phyloP scores from a whole-genome alignment of 2,113 vertebrate genomes.

The Charina bottae region DNA sequence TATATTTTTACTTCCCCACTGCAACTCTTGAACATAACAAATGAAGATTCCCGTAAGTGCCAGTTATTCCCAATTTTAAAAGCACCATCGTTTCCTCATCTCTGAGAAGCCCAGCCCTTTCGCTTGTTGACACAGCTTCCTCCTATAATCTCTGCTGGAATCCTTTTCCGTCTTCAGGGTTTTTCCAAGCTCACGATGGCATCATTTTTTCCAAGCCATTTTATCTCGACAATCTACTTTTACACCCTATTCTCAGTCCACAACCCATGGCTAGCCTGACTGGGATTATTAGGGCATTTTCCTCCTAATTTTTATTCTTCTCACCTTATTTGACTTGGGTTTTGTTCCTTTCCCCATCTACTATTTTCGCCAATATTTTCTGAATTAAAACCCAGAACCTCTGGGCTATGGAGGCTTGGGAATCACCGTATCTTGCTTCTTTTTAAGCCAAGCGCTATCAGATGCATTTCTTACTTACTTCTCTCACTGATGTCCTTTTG shows the following conservation, averaged over 20 bases:
- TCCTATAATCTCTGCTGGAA: constrained; percentile 28
- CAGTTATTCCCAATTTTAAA: constrained; percentile 28
- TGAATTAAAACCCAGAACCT: background rate
- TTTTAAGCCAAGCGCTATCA: background rate
- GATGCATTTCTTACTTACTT: background rate
- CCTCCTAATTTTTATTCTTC: background rate
- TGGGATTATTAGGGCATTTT: background rate
- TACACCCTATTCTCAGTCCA: background rate
- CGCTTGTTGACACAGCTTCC: constrained; percentile 37
- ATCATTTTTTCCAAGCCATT: constrained; percentile 30
- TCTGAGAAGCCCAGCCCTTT: constrained; percentile 30
- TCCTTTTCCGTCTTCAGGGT: constrained; percentile 33
- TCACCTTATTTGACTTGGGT: background rate
- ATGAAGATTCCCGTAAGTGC: constrained; percentile 3
- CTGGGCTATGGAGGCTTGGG: background rate
- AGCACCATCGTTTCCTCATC: background rate
- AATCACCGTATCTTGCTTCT: background rate
- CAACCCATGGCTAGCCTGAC: background rate
- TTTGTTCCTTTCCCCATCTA: background rate
- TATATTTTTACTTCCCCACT: background rate
- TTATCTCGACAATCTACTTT: constrained; percentile 23
- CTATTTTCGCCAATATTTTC: background rate
- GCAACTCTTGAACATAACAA: constrained; percentile 7
- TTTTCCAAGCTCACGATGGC: background rate
- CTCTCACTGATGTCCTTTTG: background rate